A percentile compares a stretch with the other conserved stretches of the same genome.
phyloP scores from a whole-genome alignment of 1,140 invertebrate genomes.

The Oryctes rhinoceros region DNA sequence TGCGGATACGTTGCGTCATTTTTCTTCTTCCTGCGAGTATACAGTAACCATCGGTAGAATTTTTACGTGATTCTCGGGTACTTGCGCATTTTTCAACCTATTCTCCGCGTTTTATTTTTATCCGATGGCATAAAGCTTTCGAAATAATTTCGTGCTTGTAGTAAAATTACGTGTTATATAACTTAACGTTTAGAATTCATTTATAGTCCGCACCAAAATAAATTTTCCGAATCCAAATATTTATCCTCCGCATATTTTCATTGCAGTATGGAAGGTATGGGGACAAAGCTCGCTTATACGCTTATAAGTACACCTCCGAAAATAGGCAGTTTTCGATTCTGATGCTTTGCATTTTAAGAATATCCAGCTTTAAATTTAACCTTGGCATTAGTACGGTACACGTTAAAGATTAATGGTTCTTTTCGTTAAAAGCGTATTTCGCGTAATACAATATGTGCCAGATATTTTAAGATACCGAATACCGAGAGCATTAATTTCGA shows the following conservation, averaged over 20 bases:
- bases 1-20: conserved; percentile 15
- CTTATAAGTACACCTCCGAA: background rate
- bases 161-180: conserved; percentile 3
- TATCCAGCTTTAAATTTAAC: conserved; percentile 1
- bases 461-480: background rate
- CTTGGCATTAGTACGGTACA: background rate
- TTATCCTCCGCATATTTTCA: background rate
- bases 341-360: background rate
- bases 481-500: background rate
- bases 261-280: background rate
- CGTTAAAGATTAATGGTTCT: background rate
- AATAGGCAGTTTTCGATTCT: background rate
- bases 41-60: background rate
- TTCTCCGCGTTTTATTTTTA: background rate
- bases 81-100: background rate
- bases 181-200: conserved; percentile 9
- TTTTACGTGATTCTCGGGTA: background rate
- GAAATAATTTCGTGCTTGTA: background rate
- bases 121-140: background rate
- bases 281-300: background rate
- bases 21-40: background rate
- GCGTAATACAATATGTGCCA: background rate
- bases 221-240: conserved; percentile 16
- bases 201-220: conserved; percentile 4
- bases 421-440: background rate